Conservation (phyloP, 2,113 vertebrate genomes). For the Halichoerus grypus region DNA sequence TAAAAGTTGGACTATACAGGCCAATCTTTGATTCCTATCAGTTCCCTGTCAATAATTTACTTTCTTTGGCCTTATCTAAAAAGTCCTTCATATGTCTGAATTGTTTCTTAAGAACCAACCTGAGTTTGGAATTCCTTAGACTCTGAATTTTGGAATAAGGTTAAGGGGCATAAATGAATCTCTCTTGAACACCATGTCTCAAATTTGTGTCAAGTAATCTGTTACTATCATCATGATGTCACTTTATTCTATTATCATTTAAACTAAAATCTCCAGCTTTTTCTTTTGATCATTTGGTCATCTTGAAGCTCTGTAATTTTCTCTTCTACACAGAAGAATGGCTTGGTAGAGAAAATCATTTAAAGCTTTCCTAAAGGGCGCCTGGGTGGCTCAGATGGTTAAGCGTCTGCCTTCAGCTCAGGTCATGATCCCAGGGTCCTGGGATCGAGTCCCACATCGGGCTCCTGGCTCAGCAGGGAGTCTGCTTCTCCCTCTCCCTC, state of each 20-base stretch:
- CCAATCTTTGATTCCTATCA: not conserved
- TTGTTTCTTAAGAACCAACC: not conserved
- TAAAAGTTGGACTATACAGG: not conserved
- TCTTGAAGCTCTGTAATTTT: not conserved
- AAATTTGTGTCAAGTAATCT: conserved; percentile 10
- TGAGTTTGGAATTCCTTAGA: not conserved
- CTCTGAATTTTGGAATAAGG: not conserved
- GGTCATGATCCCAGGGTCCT: too few relatives aligned
- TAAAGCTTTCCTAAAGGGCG: not conserved
- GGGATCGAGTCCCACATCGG: too few relatives aligned
- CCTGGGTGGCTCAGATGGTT: too few relatives aligned
- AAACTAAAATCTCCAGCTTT: conserved; percentile 39
- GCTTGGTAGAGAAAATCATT: not conserved
- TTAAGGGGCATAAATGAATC: not conserved
- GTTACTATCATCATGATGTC: not conserved
- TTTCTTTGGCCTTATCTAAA: not conserved
- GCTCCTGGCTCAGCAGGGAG: too few relatives aligned
- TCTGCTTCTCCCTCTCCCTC: too few relatives aligned
- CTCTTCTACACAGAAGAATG: not conserved
- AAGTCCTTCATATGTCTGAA: not conserved
- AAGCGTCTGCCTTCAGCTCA: too few relatives aligned
- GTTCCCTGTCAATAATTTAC: not conserved
- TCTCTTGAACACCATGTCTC: conserved; percentile 5
- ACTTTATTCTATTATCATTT: not conserved
- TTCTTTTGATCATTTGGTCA: conserved; percentile 27